Percentiles rank a stretch among this genome's conserved stretches.
Conservation (phyloP, 2,113 vertebrate genomes). For the Pipra filicauda region DNA sequence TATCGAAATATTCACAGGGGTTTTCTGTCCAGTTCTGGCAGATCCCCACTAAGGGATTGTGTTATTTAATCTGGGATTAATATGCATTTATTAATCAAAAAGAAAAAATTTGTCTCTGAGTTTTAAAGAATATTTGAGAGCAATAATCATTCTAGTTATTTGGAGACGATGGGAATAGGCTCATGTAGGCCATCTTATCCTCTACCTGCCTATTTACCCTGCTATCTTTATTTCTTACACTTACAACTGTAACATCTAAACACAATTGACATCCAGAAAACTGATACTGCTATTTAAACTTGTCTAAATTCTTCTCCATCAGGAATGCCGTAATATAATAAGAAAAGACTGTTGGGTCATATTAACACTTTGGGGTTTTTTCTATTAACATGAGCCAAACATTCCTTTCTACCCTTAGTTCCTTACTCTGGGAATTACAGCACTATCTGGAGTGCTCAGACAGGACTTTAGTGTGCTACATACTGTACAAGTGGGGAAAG, state of each 20-base stretch:
- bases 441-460: neutral
- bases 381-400: neutral
- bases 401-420: neutral
- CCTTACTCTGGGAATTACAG: neutral
- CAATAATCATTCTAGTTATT: neutral
- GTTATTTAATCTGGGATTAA: neutral
- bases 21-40: neutral
- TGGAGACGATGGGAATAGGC: neutral
- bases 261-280: neutral
- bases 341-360: neutral
- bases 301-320: neutral
- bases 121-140: neutral
- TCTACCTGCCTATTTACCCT: neutral
- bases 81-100: neutral
- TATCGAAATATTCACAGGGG: neutral
- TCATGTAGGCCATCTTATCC: neutral
- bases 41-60: neutral
- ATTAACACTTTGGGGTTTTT: rapidly evolving
- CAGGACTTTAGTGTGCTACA: neutral
- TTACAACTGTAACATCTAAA: neutral
- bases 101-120: neutral
- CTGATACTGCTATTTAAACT: neutral
- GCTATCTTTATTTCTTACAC: neutral
- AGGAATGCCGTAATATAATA: neutral
- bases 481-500: neutral